phyloP scores from a whole-genome alignment of 2,888 invertebrate genomes.

The Cosmorhoe ocellata region DNA sequence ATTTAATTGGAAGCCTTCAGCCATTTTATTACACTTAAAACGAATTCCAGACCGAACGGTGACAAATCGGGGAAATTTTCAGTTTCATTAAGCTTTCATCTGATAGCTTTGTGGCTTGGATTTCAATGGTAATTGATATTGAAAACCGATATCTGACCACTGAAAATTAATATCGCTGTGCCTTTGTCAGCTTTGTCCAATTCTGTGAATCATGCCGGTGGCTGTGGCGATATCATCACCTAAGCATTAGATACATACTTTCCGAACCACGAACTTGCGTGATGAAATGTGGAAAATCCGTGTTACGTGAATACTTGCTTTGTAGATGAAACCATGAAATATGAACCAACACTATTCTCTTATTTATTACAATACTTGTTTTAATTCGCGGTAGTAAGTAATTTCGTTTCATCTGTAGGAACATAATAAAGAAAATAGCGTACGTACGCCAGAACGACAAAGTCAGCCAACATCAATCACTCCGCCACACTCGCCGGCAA shows the following conservation, averaged over 20 bases:
- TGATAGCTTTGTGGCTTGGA: slow-evolving; percentile 39
- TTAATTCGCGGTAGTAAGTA: too few relatives aligned
- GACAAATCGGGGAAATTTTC: slow-evolving; percentile 49
- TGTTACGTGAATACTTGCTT: too few relatives aligned
- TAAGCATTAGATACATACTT: too few relatives aligned
- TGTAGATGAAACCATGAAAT: too few relatives aligned
- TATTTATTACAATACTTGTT: too few relatives aligned
- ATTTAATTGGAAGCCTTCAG: not conserved
- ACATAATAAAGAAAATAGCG: too few relatives aligned
- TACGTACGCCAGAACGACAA: slow-evolving; percentile 32
- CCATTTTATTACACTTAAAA: slow-evolving; percentile 14
- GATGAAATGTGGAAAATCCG: too few relatives aligned
- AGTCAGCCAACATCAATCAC: slow-evolving; percentile 50
- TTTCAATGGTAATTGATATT: slow-evolving; percentile 38
- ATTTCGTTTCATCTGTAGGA: too few relatives aligned
- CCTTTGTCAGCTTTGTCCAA: slow-evolving; percentile 9
- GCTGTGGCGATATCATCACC: not conserved
- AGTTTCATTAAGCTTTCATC: slow-evolving; percentile 48
- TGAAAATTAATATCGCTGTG: slow-evolving; percentile 11
- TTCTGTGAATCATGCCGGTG: not conserved
- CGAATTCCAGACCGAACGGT: slow-evolving; percentile 40
- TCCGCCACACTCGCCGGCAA: slow-evolving; percentile 17
- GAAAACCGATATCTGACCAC: slow-evolving; percentile 21
- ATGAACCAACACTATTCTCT: too few relatives aligned
- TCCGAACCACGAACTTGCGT: too few relatives aligned